Percentiles rank a stretch among this genome's conserved stretches.
phyloP scores from a whole-genome alignment of 2,888 invertebrate species.

The Ametastegia equiseti region DNA sequence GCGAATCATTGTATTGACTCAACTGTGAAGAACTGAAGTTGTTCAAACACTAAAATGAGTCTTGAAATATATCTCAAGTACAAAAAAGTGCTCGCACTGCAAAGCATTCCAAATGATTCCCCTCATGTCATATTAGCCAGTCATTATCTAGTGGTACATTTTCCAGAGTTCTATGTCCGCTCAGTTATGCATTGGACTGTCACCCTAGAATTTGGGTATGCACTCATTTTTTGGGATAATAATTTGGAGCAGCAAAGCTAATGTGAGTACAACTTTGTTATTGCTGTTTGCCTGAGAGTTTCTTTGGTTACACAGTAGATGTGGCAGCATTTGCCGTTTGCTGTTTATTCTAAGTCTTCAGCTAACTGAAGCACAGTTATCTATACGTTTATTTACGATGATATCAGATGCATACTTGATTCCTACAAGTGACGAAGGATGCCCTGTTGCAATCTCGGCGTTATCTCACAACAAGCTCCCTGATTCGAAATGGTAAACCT shows the following conservation, averaged over 20 bases:
- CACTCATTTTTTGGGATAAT: neutral
- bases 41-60: neutral
- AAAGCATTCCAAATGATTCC: neutral
- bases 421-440: conserved; percentile 10
- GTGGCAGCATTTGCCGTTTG: neutral
- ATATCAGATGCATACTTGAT: conserved; percentile 9
- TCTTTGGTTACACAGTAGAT: neutral
- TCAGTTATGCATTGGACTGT: neutral
- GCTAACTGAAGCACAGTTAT: conserved; percentile 16
- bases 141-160: neutral
- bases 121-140: neutral
- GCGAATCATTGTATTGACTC: neutral
- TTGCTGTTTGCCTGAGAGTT: neutral
- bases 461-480: neutral
- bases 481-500: neutral
- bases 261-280: conserved; percentile 4
- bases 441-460: conserved; percentile 12
- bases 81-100: neutral
- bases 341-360: neutral
- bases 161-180: neutral
- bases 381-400: neutral
- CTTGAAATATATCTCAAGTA: neutral
- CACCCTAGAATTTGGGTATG: neutral
- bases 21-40: conserved; percentile 2
- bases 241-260: neutral